Percentiles rank a stretch among this genome's conserved stretches.
Evolutionary conservation across 2,888 invertebrate species (phyloP).

Genomic region (Drosophila borealis): DNA sequence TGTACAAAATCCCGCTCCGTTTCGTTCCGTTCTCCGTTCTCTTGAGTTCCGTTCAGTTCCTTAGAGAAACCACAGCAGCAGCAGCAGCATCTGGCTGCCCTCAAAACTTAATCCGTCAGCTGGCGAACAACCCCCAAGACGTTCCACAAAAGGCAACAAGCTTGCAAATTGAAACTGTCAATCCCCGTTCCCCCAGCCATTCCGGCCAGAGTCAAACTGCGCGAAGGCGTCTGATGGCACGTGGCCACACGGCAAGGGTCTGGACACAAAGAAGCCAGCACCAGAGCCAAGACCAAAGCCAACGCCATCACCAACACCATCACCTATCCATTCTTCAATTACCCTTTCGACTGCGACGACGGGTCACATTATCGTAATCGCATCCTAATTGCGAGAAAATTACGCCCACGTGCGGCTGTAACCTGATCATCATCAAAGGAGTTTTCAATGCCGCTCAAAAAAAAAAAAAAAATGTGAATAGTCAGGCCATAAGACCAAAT

Average conservation of each 20-base stretch:
- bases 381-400: constrained; percentile 85
- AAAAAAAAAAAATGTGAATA: no score
- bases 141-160: constrained; percentile 62
- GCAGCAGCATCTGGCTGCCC: constrained; percentile 18
- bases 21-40: background rate
- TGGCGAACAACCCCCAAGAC: constrained; percentile 73
- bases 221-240: constrained; percentile 70
- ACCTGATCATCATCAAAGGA: constrained; percentile 83
- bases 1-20: constrained; percentile 32
- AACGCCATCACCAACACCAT: constrained; percentile 31
- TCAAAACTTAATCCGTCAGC: constrained; percentile 69
- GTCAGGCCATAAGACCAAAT: constrained; percentile 3
- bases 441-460: constrained; percentile 12
- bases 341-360: constrained; percentile 79
- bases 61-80: constrained; percentile 12
- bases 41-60: background rate
- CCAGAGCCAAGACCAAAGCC: constrained; percentile 20
- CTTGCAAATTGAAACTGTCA: constrained; percentile 73
- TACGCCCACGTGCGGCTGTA: constrained; percentile 85
- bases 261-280: constrained; percentile 24
- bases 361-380: constrained; percentile 83
- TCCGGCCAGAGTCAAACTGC: background rate
- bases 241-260: constrained; percentile 61
- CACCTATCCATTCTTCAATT: constrained; percentile 81
- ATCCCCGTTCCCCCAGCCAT: background rate